Conservation (phyloP, 2,113 vertebrate species). For the Vidua macroura region DNA sequence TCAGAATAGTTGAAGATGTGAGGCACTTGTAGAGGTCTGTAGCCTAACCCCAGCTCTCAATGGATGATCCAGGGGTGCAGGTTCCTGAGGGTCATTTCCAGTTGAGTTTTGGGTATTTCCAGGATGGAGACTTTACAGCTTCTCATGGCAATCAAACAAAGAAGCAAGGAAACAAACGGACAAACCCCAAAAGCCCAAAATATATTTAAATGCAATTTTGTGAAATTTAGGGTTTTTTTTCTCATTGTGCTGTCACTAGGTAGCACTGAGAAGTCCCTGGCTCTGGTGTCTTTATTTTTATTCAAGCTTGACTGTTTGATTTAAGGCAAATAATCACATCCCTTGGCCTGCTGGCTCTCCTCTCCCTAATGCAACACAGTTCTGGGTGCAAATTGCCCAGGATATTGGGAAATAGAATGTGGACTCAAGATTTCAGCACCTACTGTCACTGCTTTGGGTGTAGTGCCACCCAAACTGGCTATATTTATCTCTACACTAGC, state of each 20-base stretch:
- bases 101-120: background rate
- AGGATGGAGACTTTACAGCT: background rate
- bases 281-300: background rate
- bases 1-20: background rate
- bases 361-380: background rate
- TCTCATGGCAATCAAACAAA: background rate
- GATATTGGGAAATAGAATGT: background rate
- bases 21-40: background rate
- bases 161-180: background rate
- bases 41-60: background rate
- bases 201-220: background rate
- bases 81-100: background rate
- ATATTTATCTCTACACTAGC: background rate
- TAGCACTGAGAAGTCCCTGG: background rate
- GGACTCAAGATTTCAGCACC: background rate
- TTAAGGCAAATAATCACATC: background rate
- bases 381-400: background rate
- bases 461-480: background rate
- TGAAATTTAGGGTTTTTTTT: background rate
- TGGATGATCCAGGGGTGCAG: accelerated
- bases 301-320: background rate
- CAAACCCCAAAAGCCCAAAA: accelerated
- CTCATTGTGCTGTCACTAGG: background rate
- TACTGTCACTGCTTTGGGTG: background rate
- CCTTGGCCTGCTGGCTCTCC: background rate